Evolutionary conservation across 2,888 invertebrate genomes (phyloP), one percentile per base, ranked within the genome.

Genomic region (Tetranychus truncatus): DNA sequence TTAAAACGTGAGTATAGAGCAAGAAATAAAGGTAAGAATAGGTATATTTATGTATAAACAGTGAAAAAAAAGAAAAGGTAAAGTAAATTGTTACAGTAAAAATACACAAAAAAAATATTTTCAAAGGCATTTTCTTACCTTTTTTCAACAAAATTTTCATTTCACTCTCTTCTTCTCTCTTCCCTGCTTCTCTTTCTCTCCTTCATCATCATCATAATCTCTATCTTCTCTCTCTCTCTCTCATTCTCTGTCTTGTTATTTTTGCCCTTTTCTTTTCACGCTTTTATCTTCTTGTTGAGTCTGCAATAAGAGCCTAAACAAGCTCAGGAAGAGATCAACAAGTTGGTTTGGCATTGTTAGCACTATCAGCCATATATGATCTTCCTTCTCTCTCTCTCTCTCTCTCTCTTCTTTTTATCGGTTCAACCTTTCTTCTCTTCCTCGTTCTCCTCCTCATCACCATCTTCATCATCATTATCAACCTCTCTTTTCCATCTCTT

Each of bases 311-410:
- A 34, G 34, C 15, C 55, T 15, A 55, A 55, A 55, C 55, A 55
- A 55, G 55, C 55, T 55, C 4, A 3, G 55, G 55, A 55, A 55
- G 55, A 55, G 11, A 55, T 55, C 55, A 55, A 55, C 55, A 55
- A 34, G 55, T 55, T 0, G 55, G 55, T 55, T 55, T 9, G 55
- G 55, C 6, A 15, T 15, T 55, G 55, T 55, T 55, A 55, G 9
- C 15, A 15, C 55, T 55, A 9, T 55, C 55, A 15, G 11, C 15
- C 55, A 15, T 55, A 2, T 1, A 55, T 55, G 55, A 8, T 55
- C 55, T 21, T 69, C 69, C 20, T 21, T 69, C 69, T 69, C 69
- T 69, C 69, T 69, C 69, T 20, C 20, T 69, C 69, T 69, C 69
- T 69, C 69, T 69, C 69, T 69, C 69, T 20, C 20, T 69, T 21